Percentiles rank a stretch among this genome's conserved stretches.
Evolutionary conservation across 2,888 invertebrate species (phyloP).

Genomic region (Diplazon laetatorius): DNA sequence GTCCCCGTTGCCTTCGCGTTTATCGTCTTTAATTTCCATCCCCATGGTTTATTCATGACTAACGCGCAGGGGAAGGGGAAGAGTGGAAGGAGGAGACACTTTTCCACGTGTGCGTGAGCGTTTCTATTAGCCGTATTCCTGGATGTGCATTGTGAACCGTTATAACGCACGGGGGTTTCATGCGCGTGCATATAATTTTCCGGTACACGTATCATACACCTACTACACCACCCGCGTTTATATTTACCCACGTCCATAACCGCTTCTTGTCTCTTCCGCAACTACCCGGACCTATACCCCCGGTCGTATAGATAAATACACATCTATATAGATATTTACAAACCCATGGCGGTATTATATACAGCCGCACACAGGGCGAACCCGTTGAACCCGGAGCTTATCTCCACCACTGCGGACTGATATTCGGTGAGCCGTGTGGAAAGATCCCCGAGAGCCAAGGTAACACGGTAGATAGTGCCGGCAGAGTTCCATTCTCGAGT

Average conservation of each 20-base stretch:
- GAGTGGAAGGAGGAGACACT: slow-evolving; percentile 65
- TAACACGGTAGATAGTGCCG: slow-evolving; percentile 51
- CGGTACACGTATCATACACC: slow-evolving; percentile 43
- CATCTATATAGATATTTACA: too few relatives aligned
- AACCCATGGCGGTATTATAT: slow-evolving; percentile 43
- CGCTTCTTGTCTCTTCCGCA: slow-evolving; percentile 46
- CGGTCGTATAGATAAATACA: too few relatives aligned
- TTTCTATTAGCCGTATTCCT: slow-evolving; percentile 41
- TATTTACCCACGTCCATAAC: slow-evolving; percentile 54
- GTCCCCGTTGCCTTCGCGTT: slow-evolving; percentile 71
- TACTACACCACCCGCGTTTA: slow-evolving; percentile 51
- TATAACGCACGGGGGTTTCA: slow-evolving; percentile 11
- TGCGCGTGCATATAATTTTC: slow-evolving; percentile 38
- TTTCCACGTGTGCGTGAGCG: slow-evolving; percentile 64
- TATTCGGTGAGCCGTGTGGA: slow-evolving; percentile 56
- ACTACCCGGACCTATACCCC: slow-evolving; percentile 32
- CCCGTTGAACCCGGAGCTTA: slow-evolving; percentile 47
- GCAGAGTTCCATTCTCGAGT: slow-evolving; percentile 33
- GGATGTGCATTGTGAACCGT: slow-evolving; percentile 23
- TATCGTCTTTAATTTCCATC: slow-evolving; percentile 81
- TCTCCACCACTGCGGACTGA: slow-evolving; percentile 46
- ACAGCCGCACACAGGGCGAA: slow-evolving; percentile 28
- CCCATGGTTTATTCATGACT: slow-evolving; percentile 81
- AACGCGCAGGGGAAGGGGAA: too few relatives aligned
- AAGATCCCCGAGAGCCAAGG: slow-evolving; percentile 57